A percentile compares a stretch with the other conserved stretches of the same genome.
phyloP scores from a whole-genome alignment of 1,140 invertebrate species.

The Nymphalis io region DNA sequence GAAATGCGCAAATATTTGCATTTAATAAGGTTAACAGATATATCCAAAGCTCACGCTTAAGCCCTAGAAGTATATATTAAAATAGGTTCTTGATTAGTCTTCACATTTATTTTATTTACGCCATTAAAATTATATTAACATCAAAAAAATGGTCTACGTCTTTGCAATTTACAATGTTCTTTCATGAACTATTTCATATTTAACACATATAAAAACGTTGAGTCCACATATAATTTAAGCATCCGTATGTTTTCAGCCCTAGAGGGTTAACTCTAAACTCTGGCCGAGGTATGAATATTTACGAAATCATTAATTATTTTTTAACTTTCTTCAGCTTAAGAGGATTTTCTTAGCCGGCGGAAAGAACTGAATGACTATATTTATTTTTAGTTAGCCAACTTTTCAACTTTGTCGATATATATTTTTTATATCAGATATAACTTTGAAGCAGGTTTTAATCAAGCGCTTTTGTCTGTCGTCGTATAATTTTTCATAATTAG shows the following conservation, averaged over 20 bases:
- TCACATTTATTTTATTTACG: too few relatives aligned
- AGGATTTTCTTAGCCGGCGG: constrained; percentile 65
- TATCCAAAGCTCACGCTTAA: too few relatives aligned
- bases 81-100: too few relatives aligned
- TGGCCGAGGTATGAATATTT: constrained; percentile 78
- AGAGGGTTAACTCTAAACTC: constrained; percentile 74
- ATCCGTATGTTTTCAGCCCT: constrained; percentile 37
- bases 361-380: constrained; percentile 66
- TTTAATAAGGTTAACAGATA: too few relatives aligned
- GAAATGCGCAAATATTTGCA: too few relatives aligned
- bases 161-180: too few relatives aligned
- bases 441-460: constrained; percentile 24
- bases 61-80: too few relatives aligned
- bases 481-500: too few relatives aligned
- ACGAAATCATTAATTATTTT: constrained; percentile 80
- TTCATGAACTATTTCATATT: too few relatives aligned
- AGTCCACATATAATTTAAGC: constrained; percentile 22
- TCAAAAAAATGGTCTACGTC: too few relatives aligned
- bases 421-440: constrained; percentile 43
- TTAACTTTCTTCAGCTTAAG: constrained; percentile 78
- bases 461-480: not conserved
- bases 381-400: constrained; percentile 68
- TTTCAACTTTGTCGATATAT: constrained; percentile 49
- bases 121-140: too few relatives aligned
- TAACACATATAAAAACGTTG: too few relatives aligned